These are phyloP conservation scores for Drosophila jambulina DNA, from an alignment of 1,140 invertebrate species.

Conservation along the genomic window DNA sequence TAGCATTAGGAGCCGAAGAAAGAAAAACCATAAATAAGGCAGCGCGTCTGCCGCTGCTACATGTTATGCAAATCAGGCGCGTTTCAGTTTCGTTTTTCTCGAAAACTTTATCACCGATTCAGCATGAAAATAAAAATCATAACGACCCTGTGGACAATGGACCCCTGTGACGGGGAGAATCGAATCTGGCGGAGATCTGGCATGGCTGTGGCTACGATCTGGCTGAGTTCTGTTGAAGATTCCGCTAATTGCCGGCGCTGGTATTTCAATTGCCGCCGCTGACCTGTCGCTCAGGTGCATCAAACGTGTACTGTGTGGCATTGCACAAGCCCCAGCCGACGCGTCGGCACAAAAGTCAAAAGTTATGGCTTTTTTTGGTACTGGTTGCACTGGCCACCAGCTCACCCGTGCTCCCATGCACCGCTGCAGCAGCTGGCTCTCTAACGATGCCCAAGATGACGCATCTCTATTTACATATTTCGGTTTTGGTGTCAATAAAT, in stretches of 20 bases:
- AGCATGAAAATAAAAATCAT: slow-evolving; percentile 48
- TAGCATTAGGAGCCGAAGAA: slow-evolving; percentile 53
- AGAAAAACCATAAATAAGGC: slow-evolving; percentile 73
- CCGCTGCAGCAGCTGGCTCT: slow-evolving; percentile 8
- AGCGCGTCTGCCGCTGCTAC: slow-evolving; percentile 41
- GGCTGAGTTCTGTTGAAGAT: slow-evolving; percentile 8
- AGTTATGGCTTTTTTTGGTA: slow-evolving; percentile 63
- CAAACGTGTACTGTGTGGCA: slow-evolving; percentile 65
- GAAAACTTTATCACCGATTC: slow-evolving; percentile 55
- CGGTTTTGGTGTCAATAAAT: slow-evolving; percentile 65
- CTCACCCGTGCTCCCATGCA: slow-evolving; percentile 23
- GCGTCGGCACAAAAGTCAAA: slow-evolving; percentile 65
- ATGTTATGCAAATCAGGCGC: slow-evolving; percentile 68
- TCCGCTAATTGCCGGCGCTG: slow-evolving; percentile 24
- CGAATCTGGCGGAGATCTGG: background rate
- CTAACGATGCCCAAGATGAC: slow-evolving; percentile 59
- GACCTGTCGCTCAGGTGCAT: slow-evolving; percentile 64
- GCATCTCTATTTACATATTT: slow-evolving; percentile 74
- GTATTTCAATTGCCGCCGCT: slow-evolving; percentile 63
- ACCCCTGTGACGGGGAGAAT: slow-evolving; percentile 1
- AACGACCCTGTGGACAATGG: slow-evolving; percentile 30
- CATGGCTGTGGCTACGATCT: background rate
- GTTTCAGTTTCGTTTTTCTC: slow-evolving; percentile 50
- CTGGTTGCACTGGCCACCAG: slow-evolving; percentile 15
- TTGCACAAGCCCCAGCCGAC: slow-evolving; percentile 43